These are phyloP conservation scores for Watsonalla cultraria DNA, from an alignment of 2,888 invertebrate genomes.

Conservation along the genomic window DNA sequence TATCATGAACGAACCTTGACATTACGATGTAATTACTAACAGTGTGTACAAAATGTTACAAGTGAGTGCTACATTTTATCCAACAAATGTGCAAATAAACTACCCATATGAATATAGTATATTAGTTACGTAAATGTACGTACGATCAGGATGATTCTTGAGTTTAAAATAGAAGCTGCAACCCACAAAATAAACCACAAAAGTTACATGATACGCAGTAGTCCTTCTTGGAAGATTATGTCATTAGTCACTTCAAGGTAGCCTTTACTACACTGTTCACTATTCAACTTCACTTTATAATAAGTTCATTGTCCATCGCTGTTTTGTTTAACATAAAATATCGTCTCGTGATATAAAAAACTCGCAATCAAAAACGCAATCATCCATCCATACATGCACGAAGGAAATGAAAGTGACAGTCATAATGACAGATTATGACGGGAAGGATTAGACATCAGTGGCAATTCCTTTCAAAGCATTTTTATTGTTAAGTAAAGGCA, in stretches of 20 bases:
- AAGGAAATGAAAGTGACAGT: too few species aligned
- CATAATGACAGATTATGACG: too few species aligned
- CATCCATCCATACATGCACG: constrained; percentile 23
- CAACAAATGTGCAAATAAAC: neutral
- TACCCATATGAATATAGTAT: neutral
- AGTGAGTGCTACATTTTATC: neutral
- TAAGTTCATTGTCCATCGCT: constrained; percentile 17
- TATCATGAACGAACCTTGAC: constrained; percentile 45
- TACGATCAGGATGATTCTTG: constrained; percentile 42
- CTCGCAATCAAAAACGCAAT: constrained; percentile 7
- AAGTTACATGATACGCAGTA: constrained; percentile 67
- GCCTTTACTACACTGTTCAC: constrained; percentile 20
- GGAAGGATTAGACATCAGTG: too few species aligned
- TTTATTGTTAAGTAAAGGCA: too few species aligned
- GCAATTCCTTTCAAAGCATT: too few species aligned
- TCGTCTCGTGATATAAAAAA: neutral
- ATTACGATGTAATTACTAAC: constrained; percentile 24
- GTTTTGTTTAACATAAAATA: constrained; percentile 29
- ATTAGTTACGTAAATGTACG: constrained; percentile 21
- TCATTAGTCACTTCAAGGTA: constrained; percentile 36
- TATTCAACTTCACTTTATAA: constrained; percentile 15
- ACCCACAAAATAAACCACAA: constrained; percentile 66
- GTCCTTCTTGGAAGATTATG: constrained; percentile 33
- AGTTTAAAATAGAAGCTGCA: constrained; percentile 61
- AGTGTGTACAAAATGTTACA: constrained; percentile 3